Evolutionary conservation across 2,888 invertebrate species (phyloP).

Genomic region (Mycalesis mineus): DNA sequence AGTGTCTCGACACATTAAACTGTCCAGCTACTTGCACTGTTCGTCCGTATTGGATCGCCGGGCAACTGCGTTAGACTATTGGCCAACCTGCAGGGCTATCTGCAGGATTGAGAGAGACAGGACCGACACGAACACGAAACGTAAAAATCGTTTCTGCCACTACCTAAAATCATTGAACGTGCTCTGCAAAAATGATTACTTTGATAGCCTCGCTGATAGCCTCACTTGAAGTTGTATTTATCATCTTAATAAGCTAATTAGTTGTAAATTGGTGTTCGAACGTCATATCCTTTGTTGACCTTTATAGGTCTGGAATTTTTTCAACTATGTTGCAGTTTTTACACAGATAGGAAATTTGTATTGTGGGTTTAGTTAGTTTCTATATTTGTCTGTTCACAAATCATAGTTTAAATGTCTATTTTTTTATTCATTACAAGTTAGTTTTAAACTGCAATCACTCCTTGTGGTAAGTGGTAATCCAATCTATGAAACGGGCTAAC

Average conservation of each 20-base stretch:
- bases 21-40: slow-evolving; percentile 72
- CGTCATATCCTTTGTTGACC: too few species aligned
- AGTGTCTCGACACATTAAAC: slow-evolving; percentile 49
- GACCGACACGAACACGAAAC: slow-evolving; percentile 77
- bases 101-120: slow-evolving; percentile 83
- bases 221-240: slow-evolving; percentile 34
- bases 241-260: neutral
- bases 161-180: slow-evolving; percentile 82
- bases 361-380: too few species aligned
- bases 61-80: slow-evolving; percentile 81
- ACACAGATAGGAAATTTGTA: too few species aligned
- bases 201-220: slow-evolving; percentile 68
- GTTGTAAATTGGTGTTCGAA: too few species aligned
- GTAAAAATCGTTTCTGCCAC: slow-evolving; percentile 87
- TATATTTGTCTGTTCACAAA: too few species aligned
- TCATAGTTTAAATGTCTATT: too few species aligned
- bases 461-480: too few species aligned
- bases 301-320: too few species aligned
- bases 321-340: too few species aligned
- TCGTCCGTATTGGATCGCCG: slow-evolving; percentile 72
- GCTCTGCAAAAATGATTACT: slow-evolving; percentile 68
- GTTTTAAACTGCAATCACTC: too few species aligned
- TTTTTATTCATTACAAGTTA: too few species aligned
- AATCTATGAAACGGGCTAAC: too few species aligned
- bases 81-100: slow-evolving; percentile 82